Evolutionary conservation across 1,140 invertebrate species (phyloP).

Genomic region (Pentalonia nigronervosa): DNA sequence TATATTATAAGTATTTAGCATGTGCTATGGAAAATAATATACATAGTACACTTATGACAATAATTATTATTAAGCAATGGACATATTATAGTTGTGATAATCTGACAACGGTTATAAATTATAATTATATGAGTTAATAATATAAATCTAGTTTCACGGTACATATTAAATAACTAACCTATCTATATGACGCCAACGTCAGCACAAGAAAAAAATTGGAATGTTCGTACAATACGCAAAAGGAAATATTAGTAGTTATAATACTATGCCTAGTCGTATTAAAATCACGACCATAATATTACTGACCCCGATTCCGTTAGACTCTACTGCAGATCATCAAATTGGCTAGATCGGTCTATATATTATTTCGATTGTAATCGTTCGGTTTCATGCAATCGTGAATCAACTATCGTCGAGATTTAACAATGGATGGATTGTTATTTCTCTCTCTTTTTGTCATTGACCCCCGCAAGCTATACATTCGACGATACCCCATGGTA

Average conservation of each 20-base stretch:
- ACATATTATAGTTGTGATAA: neutral
- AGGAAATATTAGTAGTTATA: neutral
- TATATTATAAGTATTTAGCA: neutral
- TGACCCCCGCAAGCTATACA: constrained; percentile 22
- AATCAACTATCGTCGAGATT: constrained; percentile 41
- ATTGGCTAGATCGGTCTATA: constrained; percentile 26
- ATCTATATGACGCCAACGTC: neutral
- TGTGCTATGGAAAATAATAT: neutral
- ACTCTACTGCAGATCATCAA: neutral
- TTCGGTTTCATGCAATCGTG: constrained; percentile 27
- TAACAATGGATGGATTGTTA: constrained; percentile 53
- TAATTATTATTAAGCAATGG: neutral
- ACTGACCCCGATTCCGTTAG: neutral
- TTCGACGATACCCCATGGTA: neutral
- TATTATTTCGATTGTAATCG: constrained; percentile 50
- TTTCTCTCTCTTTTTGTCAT: constrained; percentile 44
- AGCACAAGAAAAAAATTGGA: neutral
- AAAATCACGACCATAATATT: neutral
- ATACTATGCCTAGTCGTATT: neutral
- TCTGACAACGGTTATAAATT: neutral
- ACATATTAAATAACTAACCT: neutral
- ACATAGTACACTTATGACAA: neutral
- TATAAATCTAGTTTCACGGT: too few species aligned
- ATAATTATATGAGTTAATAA: too few species aligned
- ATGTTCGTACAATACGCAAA: neutral